phyloP scores from a whole-genome alignment of 1,140 invertebrate genomes.

The Akabosia matsudoensis region DNA sequence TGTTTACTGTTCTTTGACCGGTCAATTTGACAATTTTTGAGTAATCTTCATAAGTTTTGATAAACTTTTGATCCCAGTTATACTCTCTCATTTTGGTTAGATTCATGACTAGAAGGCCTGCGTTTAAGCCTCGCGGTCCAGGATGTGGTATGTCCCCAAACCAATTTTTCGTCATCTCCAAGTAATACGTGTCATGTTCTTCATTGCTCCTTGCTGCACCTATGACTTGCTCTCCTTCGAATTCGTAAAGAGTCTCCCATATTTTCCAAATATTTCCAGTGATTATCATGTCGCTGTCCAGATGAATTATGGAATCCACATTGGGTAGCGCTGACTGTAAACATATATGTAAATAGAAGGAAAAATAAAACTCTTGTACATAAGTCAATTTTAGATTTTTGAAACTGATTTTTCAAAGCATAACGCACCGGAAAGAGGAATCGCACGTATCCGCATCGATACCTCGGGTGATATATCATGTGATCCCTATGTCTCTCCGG shows the following conservation, averaged over 20 bases:
- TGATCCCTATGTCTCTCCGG: neutral
- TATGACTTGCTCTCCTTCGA: neutral
- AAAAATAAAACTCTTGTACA: too few species aligned
- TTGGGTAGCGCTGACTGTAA: neutral
- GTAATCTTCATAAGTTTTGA: neutral
- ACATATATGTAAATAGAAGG: neutral
- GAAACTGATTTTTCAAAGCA: too few species aligned
- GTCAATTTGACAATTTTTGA: neutral
- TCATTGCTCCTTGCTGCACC: neutral
- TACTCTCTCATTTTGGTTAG: neutral
- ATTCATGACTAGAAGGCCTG: neutral
- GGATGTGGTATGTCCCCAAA: neutral
- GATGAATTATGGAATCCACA: conserved; percentile 4
- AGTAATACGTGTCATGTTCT: neutral
- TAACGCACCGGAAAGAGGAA: neutral
- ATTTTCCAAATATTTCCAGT: neutral
- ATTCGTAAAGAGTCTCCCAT: neutral
- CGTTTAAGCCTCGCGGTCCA: neutral
- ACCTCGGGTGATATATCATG: neutral
- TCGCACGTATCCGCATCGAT: neutral
- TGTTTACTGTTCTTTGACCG: neutral
- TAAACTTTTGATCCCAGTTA: neutral
- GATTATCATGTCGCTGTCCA: neutral
- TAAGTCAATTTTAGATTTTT: neutral
- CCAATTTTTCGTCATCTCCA: neutral